These are phyloP conservation scores for Osmerus eperlanus DNA, from an alignment of 2,113 vertebrate species.

Conservation along the genomic window DNA sequence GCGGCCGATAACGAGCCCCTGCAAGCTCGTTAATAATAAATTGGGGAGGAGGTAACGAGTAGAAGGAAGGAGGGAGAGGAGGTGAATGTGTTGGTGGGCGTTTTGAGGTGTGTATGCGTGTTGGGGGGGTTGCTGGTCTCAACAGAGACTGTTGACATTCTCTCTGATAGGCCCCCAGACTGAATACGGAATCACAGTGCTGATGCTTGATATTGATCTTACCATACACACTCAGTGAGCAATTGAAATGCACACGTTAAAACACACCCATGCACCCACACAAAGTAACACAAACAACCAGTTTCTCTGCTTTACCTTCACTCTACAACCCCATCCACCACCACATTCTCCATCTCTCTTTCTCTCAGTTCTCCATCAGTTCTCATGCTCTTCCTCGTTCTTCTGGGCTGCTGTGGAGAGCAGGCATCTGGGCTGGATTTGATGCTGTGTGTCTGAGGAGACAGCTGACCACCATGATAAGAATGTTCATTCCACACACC, in stretches of 20 bases:
- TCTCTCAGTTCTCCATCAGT: not conserved
- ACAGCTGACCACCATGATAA: slow-evolving; percentile 28
- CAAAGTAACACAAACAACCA: not conserved
- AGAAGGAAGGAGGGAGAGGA: not conserved
- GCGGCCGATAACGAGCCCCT: slow-evolving; percentile 63
- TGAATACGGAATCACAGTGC: slow-evolving; percentile 54
- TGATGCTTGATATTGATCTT: slow-evolving; percentile 57
- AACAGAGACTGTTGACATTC: slow-evolving; percentile 60
- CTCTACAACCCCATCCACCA: not conserved
- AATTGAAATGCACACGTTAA: not conserved
- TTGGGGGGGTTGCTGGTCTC: slow-evolving; percentile 34
- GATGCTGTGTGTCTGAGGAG: slow-evolving; percentile 21
- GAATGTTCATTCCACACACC: slow-evolving; percentile 26
- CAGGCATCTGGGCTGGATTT: slow-evolving; percentile 20
- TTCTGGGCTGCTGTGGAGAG: not conserved
- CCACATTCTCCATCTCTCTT: not conserved
- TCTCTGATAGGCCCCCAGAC: slow-evolving; percentile 54
- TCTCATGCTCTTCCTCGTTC: not conserved
- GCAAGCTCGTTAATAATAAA: slow-evolving; percentile 66
- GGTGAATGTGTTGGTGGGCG: slow-evolving; percentile 16
- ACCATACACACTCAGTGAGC: not conserved
- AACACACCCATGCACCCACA: not conserved
- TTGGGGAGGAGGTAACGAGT: slow-evolving; percentile 49
- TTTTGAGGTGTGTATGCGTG: no score
- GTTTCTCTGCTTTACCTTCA: not conserved